A percentile compares a stretch with the other conserved stretches of the same genome.
Conservation (phyloP, 2,113 vertebrate genomes). For the Lates calcarifer region DNA sequence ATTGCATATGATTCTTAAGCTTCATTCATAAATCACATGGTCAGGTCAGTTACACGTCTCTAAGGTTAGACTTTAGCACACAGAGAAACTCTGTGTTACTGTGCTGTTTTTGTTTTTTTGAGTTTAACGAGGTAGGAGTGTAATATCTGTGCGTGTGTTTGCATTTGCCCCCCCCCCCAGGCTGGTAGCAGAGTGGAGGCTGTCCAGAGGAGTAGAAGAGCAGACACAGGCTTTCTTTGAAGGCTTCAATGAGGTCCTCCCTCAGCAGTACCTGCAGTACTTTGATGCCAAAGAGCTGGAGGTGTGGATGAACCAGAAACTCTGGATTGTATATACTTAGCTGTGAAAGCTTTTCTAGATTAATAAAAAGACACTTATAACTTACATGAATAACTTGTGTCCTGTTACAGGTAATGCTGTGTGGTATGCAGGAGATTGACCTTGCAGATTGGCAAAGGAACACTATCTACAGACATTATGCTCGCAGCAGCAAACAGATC, state of each 20-base stretch:
- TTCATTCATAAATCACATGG: too few species aligned
- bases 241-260: constrained; percentile 98
- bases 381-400: not conserved
- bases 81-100: not conserved
- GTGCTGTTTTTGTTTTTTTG: not conserved
- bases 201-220: constrained; percentile 97
- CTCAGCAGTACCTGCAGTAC: constrained; percentile 97
- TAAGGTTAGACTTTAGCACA: not conserved
- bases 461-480: constrained; percentile 96
- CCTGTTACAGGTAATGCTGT: constrained; percentile 92
- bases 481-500: constrained; percentile 96
- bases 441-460: constrained; percentile 96
- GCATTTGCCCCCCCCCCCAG: constrained; percentile 73
- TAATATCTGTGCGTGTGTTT: not conserved
- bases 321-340: not conserved
- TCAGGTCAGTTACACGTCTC: too few species aligned
- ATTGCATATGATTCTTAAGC: not conserved
- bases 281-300: constrained; percentile 99
- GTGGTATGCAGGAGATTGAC: constrained; percentile 99
- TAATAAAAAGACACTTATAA: not conserved
- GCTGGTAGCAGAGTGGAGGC: constrained; percentile 96
- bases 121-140: not conserved
- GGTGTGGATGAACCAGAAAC: constrained; percentile 76
- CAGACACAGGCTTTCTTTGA: constrained; percentile 98
- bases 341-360: not conserved